Percentiles rank a stretch among this genome's conserved stretches.
Evolutionary conservation across 2,113 vertebrate species (phyloP).

Genomic region (Nymphicus hollandicus): DNA sequence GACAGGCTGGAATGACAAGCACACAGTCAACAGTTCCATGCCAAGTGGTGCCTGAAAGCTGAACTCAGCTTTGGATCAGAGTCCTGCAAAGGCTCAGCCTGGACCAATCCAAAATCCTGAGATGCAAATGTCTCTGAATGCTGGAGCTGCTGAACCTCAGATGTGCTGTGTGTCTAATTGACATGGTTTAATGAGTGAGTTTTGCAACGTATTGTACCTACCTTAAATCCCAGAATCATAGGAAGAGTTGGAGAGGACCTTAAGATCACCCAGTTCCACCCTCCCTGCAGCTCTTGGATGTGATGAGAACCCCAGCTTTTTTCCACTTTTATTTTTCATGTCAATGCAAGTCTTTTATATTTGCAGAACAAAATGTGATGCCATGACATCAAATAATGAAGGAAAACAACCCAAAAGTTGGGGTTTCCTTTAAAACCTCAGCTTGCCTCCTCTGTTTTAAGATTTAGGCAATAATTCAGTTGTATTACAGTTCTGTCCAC

Average conservation of each 20-base stretch:
- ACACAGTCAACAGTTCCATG: accelerated
- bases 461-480: neutral
- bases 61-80: neutral
- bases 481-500: neutral
- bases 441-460: neutral
- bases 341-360: neutral
- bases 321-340: neutral
- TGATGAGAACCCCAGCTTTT: neutral
- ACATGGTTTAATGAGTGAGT: neutral
- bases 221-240: neutral
- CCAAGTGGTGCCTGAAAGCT: neutral
- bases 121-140: neutral
- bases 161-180: neutral
- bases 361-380: neutral
- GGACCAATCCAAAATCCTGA: neutral
- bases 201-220: neutral
- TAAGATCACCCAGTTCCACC: neutral
- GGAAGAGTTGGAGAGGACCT: neutral
- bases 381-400: accelerated
- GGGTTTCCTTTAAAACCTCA: neutral
- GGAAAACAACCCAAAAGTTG: neutral
- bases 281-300: neutral
- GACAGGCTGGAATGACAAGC: neutral
- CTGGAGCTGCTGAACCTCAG: neutral
- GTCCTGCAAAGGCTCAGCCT: neutral